Conservation (phyloP, 2,797 vertebrate genomes). For the Ceyx erithaca region DNA sequence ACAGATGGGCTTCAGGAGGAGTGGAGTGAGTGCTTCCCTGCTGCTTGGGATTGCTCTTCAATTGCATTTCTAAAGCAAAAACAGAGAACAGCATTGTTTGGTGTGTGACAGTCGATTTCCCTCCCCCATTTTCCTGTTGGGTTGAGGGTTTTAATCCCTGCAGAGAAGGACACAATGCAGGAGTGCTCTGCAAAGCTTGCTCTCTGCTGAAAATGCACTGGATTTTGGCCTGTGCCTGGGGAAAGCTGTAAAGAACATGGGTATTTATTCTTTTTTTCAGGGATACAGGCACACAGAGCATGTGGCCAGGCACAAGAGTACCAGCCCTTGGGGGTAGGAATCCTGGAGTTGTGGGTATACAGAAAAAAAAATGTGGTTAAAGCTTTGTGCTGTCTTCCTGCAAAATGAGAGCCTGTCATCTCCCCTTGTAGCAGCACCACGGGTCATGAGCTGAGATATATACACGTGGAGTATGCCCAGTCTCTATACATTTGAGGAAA, state of each 20-base stretch:
- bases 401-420: background rate
- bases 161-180: background rate
- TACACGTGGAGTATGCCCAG: background rate
- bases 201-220: fast-evolving
- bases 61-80: constrained; percentile 52
- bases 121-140: constrained; percentile 40
- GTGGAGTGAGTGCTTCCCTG: constrained; percentile 48
- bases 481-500: background rate
- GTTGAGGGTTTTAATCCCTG: constrained; percentile 34
- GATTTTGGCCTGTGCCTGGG: background rate
- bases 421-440: background rate
- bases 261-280: background rate
- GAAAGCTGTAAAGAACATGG: background rate
- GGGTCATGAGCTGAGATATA: background rate
- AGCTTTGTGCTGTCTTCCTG: background rate
- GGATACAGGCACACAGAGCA: background rate
- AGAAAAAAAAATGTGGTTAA: background rate
- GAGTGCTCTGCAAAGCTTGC: constrained; percentile 1
- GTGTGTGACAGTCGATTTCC: constrained; percentile 20
- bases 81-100: constrained; percentile 11
- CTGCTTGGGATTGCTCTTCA: constrained; percentile 60
- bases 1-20: constrained; percentile 67
- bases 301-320: background rate
- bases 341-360: background rate
- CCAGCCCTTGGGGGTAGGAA: background rate